These are phyloP conservation scores for Chloroceryle inda DNA, from an alignment of 2,797 vertebrate species.

Conservation along the genomic window DNA sequence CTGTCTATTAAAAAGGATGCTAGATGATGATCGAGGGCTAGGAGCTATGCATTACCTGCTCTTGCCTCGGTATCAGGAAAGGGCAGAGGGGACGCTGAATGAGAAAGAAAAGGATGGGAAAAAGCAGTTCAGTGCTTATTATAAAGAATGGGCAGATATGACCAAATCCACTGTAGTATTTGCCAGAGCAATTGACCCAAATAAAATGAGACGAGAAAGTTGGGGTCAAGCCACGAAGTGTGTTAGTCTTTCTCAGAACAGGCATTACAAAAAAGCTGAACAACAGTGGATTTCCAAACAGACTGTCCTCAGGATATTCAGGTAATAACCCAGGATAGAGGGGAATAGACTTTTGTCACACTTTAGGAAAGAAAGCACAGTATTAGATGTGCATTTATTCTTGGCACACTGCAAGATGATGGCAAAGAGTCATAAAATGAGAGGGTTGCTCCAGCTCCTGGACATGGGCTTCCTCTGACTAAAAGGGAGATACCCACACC, in stretches of 20 bases:
- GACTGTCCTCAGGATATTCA: background rate
- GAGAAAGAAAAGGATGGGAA: background rate
- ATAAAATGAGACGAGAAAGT: background rate
- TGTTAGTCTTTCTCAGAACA: background rate
- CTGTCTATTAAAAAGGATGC: background rate
- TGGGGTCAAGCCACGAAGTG: background rate
- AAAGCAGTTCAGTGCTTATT: background rate
- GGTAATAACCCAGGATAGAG: background rate
- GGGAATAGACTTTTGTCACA: background rate
- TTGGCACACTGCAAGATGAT: background rate
- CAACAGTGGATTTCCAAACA: background rate
- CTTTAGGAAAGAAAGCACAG: background rate
- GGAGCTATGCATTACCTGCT: background rate
- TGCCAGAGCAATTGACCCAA: conserved; percentile 5
- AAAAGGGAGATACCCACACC: background rate
- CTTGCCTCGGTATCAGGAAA: background rate
- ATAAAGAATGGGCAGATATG: background rate
- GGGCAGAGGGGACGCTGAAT: background rate
- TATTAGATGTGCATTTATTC: background rate
- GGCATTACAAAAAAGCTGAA: background rate
- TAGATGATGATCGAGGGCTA: background rate
- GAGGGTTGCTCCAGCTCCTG: background rate
- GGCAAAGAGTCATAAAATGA: background rate
- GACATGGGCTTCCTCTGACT: background rate
- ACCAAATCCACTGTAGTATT: background rate